Conservation (phyloP, 2,888 invertebrate genomes). For the Thecocarcelia acutangulata region DNA sequence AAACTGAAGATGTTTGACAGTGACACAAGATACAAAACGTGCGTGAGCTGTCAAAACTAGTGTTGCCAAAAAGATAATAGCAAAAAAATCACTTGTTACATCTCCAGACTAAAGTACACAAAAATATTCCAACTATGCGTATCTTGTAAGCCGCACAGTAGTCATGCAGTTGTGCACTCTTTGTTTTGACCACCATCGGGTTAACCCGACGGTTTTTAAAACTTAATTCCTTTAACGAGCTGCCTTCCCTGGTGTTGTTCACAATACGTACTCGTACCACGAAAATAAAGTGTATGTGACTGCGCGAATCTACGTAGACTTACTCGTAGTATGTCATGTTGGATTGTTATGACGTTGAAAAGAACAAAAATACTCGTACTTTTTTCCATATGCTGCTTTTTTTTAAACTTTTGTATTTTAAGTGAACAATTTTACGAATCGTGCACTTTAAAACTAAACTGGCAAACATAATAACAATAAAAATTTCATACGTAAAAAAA, state of each 20-base stretch:
- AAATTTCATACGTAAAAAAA: slow-evolving; percentile 46
- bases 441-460: slow-evolving; percentile 62
- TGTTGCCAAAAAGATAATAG: no score
- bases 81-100: no score
- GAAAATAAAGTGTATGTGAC: slow-evolving; percentile 1
- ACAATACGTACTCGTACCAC: background rate
- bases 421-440: slow-evolving; percentile 67
- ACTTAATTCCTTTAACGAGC: slow-evolving; percentile 11
- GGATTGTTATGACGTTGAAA: slow-evolving; percentile 60
- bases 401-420: slow-evolving; percentile 37
- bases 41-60: no score
- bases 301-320: slow-evolving; percentile 9
- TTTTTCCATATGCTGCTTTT: slow-evolving; percentile 23
- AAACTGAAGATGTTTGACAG: no score
- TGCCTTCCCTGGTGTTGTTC: background rate
- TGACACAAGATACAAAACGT: no score
- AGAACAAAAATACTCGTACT: slow-evolving; percentile 61
- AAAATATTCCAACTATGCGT: no score
- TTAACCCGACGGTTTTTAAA: no score
- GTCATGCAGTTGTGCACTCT: no score
- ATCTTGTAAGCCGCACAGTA: no score
- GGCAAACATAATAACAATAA: slow-evolving; percentile 61
- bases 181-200: background rate
- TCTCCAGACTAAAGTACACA: no score
- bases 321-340: slow-evolving; percentile 53